A percentile compares a stretch with the other conserved stretches of the same genome.
phyloP scores from a whole-genome alignment of 2,113 vertebrate species.

The Isichthys henryi region DNA sequence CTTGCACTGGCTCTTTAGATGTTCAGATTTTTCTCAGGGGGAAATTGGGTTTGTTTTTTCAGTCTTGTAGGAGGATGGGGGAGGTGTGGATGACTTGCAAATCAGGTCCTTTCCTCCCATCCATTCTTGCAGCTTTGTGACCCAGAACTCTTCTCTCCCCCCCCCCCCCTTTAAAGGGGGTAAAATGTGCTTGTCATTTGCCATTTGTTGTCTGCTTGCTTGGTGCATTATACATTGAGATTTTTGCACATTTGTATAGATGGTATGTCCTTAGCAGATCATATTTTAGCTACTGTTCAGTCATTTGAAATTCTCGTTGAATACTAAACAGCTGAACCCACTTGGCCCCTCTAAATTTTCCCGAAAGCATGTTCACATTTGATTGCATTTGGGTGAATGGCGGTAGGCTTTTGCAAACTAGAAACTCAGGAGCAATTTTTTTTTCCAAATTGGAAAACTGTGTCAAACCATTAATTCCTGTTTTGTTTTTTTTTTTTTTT shows the following conservation, averaged over 20 bases:
- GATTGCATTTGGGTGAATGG: neutral
- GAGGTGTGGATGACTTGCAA: neutral
- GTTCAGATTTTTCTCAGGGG: neutral
- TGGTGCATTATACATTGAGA: neutral
- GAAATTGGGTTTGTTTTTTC: neutral
- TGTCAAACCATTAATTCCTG: no score
- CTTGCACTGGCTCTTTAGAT: neutral
- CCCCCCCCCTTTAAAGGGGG: neutral
- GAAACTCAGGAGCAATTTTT: neutral
- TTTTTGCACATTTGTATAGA: neutral
- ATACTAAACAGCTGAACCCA: neutral
- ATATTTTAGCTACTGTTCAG: neutral
- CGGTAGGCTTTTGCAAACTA: neutral
- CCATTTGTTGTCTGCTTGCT: neutral
- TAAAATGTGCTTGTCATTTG: neutral
- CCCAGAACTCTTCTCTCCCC: constrained; percentile 24
- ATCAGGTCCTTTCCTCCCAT: constrained; percentile 13
- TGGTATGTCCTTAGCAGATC: neutral
- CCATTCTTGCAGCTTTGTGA: constrained; percentile 33
- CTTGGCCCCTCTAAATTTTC: neutral
- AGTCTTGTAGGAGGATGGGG: neutral
- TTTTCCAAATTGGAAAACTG: neutral
- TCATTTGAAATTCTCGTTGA: neutral
- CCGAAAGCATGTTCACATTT: neutral
- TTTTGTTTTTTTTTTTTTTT: no score